Evolutionary conservation across 2,113 vertebrate species (phyloP), one percentile per base, ranked within the genome.

Genomic region (Thinocorus orbignyianus): DNA sequence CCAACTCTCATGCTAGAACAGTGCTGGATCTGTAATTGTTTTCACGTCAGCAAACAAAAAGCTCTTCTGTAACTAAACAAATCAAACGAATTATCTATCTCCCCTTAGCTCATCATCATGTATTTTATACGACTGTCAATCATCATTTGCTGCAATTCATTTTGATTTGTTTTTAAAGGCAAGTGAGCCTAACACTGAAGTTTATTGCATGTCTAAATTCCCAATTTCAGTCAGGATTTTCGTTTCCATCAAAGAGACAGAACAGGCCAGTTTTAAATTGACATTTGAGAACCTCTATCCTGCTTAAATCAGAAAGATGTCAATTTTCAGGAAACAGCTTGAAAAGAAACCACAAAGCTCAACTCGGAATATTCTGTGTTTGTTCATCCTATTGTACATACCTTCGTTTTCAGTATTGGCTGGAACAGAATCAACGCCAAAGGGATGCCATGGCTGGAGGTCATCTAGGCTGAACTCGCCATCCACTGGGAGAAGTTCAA

Each of bases 321-420:
- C 16, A n/a, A 41, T 46, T 92, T 80, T 79, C 64, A 91, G 72
- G 39, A 35, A 76, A 80, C 10, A 72, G 57, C 0, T 0, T 48
- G 26, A 93, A 72, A 7, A 91, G 20, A 82, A 81, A 68, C 3
- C 30, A 74, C 10, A 77, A 85, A 82, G 37, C 12, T 61, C 39
- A 88, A 46, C 28, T 78, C 37, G 70, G 46, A 78, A 49, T 3
- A 30, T 22, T 77, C 49, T 17, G 4, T 64, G 10, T 8, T 35
- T 80, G 66, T 26, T 48, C 6, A 16, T 35, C 39, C 66, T 65
- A 13, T 5, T 60, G 48, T 95, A 91, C 78, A 31, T 98, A 99
- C 99, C 99, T 97, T 99, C 98, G 84, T 99, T 99, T 97, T 99
- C 98, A 2, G 99, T 99, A 95, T 99, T 99, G 95, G 99, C 98